Conservation (phyloP, 2,888 invertebrate genomes). For the Amiota mariae region DNA sequence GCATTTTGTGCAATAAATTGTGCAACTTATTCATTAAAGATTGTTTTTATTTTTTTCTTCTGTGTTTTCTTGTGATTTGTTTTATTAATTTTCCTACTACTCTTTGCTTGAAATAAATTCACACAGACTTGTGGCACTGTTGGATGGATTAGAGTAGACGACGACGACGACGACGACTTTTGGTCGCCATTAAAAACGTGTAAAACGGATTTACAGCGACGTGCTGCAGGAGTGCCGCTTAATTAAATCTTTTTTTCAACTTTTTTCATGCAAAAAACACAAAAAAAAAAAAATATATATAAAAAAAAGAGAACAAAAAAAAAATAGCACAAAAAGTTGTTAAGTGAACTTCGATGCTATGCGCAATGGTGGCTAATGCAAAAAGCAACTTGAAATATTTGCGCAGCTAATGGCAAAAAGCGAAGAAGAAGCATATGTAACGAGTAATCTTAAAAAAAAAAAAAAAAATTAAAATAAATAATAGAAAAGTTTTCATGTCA, state of each 20-base stretch:
- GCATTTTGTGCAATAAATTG: too few relatives aligned
- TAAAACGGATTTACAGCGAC: conserved; percentile 39
- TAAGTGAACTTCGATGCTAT: background rate
- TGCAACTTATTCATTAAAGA: too few relatives aligned
- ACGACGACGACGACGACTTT: conserved; percentile 24
- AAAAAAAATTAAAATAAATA: background rate
- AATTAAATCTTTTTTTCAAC: conserved; percentile 49
- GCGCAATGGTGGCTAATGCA: background rate
- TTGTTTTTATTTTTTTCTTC: background rate
- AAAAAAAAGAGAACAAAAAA: background rate
- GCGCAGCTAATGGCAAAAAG: background rate
- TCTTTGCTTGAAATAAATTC: background rate
- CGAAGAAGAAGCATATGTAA: background rate
- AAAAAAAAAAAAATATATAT: background rate
- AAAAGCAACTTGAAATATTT: conserved; percentile 8
- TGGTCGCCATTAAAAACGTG: conserved; percentile 9
- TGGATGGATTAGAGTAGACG: conserved; percentile 13
- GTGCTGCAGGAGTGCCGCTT: conserved; percentile 51
- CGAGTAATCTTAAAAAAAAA: background rate
- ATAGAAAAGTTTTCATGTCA: background rate
- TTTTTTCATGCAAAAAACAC: background rate
- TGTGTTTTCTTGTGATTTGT: background rate
- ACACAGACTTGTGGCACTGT: conserved; percentile 5
- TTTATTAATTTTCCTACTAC: conserved; percentile 2
- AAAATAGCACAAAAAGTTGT: background rate